Conservation (phyloP, 2,888 invertebrate genomes). For the Teleogryllus oceanicus region DNA sequence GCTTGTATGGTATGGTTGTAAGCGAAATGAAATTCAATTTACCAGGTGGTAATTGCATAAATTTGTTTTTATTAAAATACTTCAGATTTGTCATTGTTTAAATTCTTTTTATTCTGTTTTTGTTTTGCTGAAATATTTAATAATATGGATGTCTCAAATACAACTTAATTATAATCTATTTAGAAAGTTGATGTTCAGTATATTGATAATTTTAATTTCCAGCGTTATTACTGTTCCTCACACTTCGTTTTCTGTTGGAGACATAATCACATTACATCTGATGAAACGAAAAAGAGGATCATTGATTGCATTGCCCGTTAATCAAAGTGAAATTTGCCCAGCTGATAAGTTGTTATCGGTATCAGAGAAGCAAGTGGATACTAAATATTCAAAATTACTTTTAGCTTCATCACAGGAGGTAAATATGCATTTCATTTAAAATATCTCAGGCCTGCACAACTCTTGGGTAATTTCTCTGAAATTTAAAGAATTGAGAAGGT, state of each 20-base stretch:
- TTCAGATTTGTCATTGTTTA: no score
- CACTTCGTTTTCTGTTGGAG: slow-evolving; percentile 57
- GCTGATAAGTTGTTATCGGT: slow-evolving; percentile 46
- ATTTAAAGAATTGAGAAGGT: no score
- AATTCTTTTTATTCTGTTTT: neutral
- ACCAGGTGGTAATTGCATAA: no score
- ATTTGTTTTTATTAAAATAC: no score
- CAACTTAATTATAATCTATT: neutral
- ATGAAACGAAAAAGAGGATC: slow-evolving; percentile 78
- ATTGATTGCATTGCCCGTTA: slow-evolving; percentile 55
- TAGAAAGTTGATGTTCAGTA: neutral
- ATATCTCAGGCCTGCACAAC: neutral
- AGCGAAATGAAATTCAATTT: no score
- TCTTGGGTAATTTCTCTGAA: no score
- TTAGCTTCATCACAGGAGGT: slow-evolving; percentile 67
- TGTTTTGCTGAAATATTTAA: neutral
- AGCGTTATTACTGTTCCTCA: slow-evolving; percentile 61
- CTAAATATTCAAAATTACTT: slow-evolving; percentile 73
- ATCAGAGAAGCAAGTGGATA: slow-evolving; percentile 52
- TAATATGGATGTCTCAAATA: neutral
- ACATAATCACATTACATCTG: slow-evolving; percentile 70
- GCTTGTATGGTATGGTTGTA: no score
- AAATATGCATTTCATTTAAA: slow-evolving; percentile 34
- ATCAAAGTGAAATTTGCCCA: slow-evolving; percentile 39
- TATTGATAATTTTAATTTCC: slow-evolving; percentile 27